These are phyloP conservation scores for Sander vitreus DNA, from an alignment of 2,113 vertebrate genomes.

Conservation along the genomic window DNA sequence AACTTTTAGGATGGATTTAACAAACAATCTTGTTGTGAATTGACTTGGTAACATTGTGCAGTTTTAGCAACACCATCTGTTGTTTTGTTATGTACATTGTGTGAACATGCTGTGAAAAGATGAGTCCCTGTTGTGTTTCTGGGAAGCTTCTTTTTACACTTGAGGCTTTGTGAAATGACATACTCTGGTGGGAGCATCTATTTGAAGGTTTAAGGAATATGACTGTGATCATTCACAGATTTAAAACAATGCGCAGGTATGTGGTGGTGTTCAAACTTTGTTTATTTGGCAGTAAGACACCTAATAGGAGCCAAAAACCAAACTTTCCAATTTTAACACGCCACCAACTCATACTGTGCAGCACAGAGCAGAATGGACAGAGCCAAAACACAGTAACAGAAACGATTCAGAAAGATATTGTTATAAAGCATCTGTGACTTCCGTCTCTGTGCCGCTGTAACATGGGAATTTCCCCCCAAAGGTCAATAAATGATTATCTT, in stretches of 20 bases:
- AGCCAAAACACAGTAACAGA: background rate
- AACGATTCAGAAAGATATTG: too few relatives aligned
- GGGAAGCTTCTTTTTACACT: background rate
- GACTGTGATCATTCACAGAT: conserved; percentile 19
- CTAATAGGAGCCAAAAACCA: conserved; percentile 15
- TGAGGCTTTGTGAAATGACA: conserved; percentile 24
- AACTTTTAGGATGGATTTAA: conserved; percentile 16
- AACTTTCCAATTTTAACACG: conserved; percentile 12
- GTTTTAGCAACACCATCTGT: conserved; percentile 49
- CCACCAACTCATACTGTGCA: background rate
- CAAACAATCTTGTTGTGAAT: background rate
- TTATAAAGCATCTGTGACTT: too few relatives aligned
- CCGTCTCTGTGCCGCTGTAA: background rate
- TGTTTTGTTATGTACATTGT: conserved; percentile 41
- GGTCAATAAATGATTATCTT: background rate
- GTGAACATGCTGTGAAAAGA: conserved; percentile 40
- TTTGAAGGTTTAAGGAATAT: conserved; percentile 22
- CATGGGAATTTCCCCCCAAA: background rate
- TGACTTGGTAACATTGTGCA: background rate
- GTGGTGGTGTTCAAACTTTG: conserved; percentile 22
- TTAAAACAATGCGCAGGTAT: conserved; percentile 14
- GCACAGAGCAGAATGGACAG: background rate
- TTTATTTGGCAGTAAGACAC: conserved; percentile 25
- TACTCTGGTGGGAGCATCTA: conserved; percentile 36
- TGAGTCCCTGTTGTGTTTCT: background rate